Evolutionary conservation across 2,113 vertebrate species (phyloP), one percentile per base, ranked within the genome.

Genomic region (Onychostoma macrolepis): DNA sequence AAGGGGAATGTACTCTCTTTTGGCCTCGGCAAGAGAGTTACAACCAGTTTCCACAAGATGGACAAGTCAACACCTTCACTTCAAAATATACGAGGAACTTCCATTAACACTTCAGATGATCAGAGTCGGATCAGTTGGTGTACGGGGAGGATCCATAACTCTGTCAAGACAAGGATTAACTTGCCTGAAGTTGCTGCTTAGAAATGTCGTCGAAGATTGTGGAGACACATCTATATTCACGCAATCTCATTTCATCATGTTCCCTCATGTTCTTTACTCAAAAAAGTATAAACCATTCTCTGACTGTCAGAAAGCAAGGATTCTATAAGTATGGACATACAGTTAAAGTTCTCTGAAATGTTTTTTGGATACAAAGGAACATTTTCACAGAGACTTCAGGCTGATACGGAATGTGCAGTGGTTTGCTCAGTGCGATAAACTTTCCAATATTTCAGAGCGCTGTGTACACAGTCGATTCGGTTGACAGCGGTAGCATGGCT

Each of bases 101-200:
- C 65, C 74, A 9, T 77, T 86, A 86, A 83, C 85, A 80, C 78
- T 85, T 56, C 26, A 74, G 10, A 24, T 80, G 69, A 90, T 87
- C 76, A 28, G 84, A 80, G n/a, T 77, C 30, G 45, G 67, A 89
- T 80, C 43, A 75, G 76, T 87, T 77, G n/a, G 79, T 63, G 84
- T 67, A 75, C 63, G 43, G 84, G 63, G 58, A 84, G 86, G 61
- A 76, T 80, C 53, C 80, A 76, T 75, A 65, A 80, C 86, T 88
- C 80, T 89, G 80, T 86, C 74, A 80, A 80, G 79, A 43, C 80
- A 76, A 38, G 84, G 86, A 89, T 86, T 89, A 89, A 83, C 48
- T 41, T 38, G 67, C 45, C 15, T 83, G 58, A 80, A 89, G 56
- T 86, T 33, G 58, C 84, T 85, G 89, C 86, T 43, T 58, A 50